Conservation (phyloP, 2,888 invertebrate genomes). For the Ommatoiulus sabulosus region DNA sequence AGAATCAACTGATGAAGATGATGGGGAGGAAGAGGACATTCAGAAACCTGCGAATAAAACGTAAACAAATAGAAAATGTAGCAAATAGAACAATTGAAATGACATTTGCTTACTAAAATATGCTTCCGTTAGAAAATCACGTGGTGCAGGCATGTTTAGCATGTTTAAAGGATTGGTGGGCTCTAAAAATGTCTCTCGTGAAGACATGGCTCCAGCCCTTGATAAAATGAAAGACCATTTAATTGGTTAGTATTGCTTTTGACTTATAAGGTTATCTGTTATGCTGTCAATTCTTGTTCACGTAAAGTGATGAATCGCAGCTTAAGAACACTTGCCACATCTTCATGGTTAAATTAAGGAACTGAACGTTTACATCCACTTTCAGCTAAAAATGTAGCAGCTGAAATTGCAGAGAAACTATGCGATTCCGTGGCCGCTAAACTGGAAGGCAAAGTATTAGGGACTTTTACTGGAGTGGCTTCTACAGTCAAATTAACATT, state of each 20-base stretch:
- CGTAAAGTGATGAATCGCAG: no score
- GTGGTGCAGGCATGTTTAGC: conserved; percentile 79
- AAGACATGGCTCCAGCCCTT: conserved; percentile 85
- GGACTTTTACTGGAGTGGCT: conserved; percentile 95
- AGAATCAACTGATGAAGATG: conserved; percentile 73
- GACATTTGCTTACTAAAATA: neutral
- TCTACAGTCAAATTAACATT: conserved; percentile 87
- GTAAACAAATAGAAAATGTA: conserved; percentile 51
- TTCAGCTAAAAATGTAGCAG: conserved; percentile 91
- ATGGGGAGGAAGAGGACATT: conserved; percentile 72
- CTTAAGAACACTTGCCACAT: no score
- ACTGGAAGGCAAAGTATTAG: conserved; percentile 88
- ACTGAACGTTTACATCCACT: neutral
- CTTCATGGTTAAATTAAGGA: neutral
- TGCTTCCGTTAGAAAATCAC: conserved; percentile 52
- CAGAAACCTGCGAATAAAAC: conserved; percentile 67
- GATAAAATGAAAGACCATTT: conserved; percentile 96
- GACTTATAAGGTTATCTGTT: neutral
- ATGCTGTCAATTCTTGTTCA: neutral
- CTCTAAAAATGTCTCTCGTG: conserved; percentile 83
- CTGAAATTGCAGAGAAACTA: conserved; percentile 93
- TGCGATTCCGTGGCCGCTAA: conserved; percentile 92
- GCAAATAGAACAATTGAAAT: neutral
- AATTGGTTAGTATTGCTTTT: conserved; percentile 71
- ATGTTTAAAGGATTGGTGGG: conserved; percentile 91